Conservation (phyloP, 1,140 invertebrate genomes). For the Helicorthomorpha holstii region DNA sequence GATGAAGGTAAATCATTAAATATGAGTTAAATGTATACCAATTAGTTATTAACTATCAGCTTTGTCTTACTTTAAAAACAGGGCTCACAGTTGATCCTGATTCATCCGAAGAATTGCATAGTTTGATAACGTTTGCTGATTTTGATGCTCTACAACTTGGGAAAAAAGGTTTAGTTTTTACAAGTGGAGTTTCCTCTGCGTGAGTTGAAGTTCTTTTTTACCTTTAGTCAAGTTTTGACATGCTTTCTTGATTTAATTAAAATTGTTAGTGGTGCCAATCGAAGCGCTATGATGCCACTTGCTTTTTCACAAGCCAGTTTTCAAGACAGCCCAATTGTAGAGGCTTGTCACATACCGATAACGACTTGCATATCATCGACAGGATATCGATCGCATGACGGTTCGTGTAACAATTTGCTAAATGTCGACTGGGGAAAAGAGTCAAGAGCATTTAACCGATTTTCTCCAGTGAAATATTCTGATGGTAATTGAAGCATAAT, state of each 20-base stretch:
- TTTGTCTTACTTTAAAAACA: background rate
- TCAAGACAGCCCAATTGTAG: background rate
- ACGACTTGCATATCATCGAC: background rate
- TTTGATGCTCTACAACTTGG: background rate
- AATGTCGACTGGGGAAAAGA: slow-evolving; percentile 32
- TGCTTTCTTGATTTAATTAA: background rate
- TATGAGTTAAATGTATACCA: background rate
- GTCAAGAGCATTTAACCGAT: slow-evolving; percentile 18
- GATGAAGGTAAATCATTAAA: background rate
- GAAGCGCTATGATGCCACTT: too few relatives aligned
- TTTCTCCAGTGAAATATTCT: slow-evolving; percentile 13
- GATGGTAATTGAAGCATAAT: slow-evolving; percentile 12
- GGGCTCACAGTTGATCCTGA: background rate
- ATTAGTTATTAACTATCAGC: background rate
- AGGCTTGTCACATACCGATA: background rate
- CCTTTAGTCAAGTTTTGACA: background rate
- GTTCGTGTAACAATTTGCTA: slow-evolving; percentile 51
- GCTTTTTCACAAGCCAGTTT: background rate
- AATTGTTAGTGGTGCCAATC: background rate
- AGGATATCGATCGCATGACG: slow-evolving; percentile 45
- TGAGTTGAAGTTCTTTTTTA: background rate
- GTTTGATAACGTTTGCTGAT: background rate
- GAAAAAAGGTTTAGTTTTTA: background rate
- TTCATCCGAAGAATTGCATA: background rate
- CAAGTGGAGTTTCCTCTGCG: background rate